Conservation (phyloP, 2,797 vertebrate genomes). For the Bucorvus abyssinicus region DNA sequence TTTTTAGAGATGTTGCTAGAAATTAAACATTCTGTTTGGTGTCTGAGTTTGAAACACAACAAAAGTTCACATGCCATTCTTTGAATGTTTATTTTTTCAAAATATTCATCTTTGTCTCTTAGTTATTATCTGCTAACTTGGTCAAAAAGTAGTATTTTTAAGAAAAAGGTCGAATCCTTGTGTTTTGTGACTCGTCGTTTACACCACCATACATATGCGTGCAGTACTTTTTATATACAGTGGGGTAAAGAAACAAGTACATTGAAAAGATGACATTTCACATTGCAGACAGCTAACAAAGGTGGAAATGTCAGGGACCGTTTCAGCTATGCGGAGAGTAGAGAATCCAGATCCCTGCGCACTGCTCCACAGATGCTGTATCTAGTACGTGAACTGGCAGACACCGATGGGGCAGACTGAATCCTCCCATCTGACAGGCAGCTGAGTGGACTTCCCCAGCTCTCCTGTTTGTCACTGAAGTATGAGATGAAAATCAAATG, state of each 20-base stretch:
- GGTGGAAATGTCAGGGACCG: background rate
- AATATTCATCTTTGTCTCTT: background rate
- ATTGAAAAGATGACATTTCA: background rate
- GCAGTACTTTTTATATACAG: background rate
- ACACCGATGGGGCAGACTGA: background rate
- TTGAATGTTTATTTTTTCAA: background rate
- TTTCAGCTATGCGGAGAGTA: background rate
- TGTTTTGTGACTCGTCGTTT: background rate
- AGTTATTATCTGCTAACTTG: background rate
- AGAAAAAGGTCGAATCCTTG: background rate
- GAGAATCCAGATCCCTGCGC: background rate
- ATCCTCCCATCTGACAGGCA: conserved; percentile 31
- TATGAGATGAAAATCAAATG: background rate
- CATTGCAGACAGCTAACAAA: background rate
- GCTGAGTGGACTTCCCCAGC: conserved; percentile 18
- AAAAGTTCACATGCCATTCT: background rate
- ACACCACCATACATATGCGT: background rate
- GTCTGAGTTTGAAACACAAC: background rate
- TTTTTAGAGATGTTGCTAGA: background rate
- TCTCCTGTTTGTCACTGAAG: background rate
- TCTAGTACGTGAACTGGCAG: background rate
- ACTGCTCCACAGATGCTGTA: background rate
- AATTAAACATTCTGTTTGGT: background rate
- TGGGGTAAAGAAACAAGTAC: background rate
- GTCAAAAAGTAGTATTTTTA: background rate